These are phyloP conservation scores for Brachycybe producta DNA, from an alignment of 2,888 invertebrate species.

Conservation along the genomic window DNA sequence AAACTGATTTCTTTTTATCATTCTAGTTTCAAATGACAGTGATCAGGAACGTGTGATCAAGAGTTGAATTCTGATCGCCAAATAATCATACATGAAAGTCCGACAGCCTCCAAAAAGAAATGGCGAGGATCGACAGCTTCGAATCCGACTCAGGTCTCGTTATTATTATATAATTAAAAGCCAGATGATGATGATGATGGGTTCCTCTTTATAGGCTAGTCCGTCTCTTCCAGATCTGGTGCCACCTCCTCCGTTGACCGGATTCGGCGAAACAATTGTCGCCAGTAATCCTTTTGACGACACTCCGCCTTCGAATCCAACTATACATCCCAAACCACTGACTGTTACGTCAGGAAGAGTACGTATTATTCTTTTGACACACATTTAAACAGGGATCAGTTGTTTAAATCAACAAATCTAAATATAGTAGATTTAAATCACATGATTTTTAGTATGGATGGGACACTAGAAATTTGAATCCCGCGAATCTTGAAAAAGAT, in stretches of 20 bases:
- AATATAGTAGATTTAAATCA: no score
- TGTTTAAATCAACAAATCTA: no score
- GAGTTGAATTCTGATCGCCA: no score
- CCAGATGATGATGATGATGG: neutral
- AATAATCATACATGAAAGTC: no score
- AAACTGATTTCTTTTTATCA: neutral
- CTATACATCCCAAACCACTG: constrained; percentile 48
- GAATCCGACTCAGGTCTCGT: constrained; percentile 15
- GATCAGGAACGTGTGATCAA: constrained; percentile 17
- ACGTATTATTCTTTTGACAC: constrained; percentile 18
- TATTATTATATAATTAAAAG: neutral
- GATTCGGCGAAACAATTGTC: constrained; percentile 80
- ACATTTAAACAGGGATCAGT: no score
- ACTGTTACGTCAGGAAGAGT: constrained; percentile 83
- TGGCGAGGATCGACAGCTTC: constrained; percentile 47
- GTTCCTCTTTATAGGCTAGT: constrained; percentile 15
- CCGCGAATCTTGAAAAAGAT: no score
- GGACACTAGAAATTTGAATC: no score
- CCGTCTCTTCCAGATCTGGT: constrained; percentile 58
- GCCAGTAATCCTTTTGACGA: constrained; percentile 93
- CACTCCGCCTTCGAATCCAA: constrained; percentile 43
- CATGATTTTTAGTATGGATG: no score
- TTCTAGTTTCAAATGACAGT: constrained; percentile 17
- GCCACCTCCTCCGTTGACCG: constrained; percentile 54
- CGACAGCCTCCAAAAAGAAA: constrained; percentile 74